These are phyloP conservation scores for Montipora sp. DNA, from an alignment of 64 coral and sea anemone species.

Conservation along the genomic window DNA sequence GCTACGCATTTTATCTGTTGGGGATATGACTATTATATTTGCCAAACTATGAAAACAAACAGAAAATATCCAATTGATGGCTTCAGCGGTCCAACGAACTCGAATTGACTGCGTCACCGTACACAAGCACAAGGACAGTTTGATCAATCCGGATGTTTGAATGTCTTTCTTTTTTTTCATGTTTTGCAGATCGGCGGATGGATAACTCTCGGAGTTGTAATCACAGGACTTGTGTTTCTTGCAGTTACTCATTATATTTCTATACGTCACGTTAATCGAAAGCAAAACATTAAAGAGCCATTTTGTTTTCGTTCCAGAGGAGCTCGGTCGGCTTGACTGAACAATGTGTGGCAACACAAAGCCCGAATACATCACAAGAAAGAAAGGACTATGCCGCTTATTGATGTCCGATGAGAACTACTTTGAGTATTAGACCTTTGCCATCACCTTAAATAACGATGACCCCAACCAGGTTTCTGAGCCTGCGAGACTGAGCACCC, in stretches of 20 bases:
- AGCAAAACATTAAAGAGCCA: neutral
- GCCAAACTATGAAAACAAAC: neutral
- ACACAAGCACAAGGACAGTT: too few relatives aligned
- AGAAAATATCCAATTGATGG: neutral
- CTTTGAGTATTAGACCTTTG: too few relatives aligned
- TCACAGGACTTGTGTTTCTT: slow-evolving; percentile 7
- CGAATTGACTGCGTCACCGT: too few relatives aligned
- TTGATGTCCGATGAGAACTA: too few relatives aligned
- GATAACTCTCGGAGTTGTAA: slow-evolving; percentile 24
- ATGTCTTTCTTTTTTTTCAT: neutral
- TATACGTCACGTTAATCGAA: slow-evolving; percentile 7
- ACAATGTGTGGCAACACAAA: neutral
- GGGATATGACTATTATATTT: too few relatives aligned
- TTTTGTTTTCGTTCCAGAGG: neutral
- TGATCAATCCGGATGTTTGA: too few relatives aligned
- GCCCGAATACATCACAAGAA: neutral
- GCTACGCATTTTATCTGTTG: too few relatives aligned
- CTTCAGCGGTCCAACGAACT: too few relatives aligned
- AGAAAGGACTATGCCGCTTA: neutral
- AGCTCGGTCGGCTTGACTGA: neutral
- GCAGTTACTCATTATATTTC: slow-evolving; percentile 33
- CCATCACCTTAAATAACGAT: too few relatives aligned
- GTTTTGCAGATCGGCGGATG: slow-evolving; percentile 40
- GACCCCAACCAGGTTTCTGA: too few relatives aligned
- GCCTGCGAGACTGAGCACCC: too few relatives aligned